A percentile compares a stretch with the other conserved stretches of the same genome.
phyloP scores from a whole-genome alignment of 2,797 vertebrate species.

The Megalops cyprinoides region DNA sequence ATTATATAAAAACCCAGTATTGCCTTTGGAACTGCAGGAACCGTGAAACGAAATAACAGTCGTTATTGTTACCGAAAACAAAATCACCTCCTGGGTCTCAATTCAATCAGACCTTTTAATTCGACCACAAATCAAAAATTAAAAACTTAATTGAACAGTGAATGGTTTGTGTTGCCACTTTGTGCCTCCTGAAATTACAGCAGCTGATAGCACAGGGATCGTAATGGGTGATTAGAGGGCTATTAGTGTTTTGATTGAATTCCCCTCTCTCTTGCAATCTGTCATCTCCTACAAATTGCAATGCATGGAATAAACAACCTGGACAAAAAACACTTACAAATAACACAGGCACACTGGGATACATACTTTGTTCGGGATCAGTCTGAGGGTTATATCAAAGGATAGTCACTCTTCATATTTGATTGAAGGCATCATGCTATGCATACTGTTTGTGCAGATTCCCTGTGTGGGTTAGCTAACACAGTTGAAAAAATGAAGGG shows the following conservation, averaged over 20 bases:
- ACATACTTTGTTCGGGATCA: neutral
- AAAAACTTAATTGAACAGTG: conserved; percentile 44
- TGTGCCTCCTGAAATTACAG: conserved; percentile 52
- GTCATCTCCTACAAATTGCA: conserved; percentile 14
- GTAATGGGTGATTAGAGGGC: conserved; percentile 2
- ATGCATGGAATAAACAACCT: neutral
- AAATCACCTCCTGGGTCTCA: neutral
- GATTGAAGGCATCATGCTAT: neutral
- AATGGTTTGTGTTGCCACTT: conserved; percentile 65
- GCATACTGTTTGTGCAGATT: neutral
- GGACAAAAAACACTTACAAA: neutral
- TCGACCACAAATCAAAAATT: conserved; percentile 16
- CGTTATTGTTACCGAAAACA: neutral
- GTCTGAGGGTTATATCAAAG: too few relatives aligned
- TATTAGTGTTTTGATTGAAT: conserved; percentile 16
- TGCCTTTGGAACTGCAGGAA: neutral
- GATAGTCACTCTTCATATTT: too few relatives aligned
- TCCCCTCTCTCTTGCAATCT: neutral
- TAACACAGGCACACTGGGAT: neutral
- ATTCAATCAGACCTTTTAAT: conserved; percentile 11
- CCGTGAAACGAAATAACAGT: neutral
- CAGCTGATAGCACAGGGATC: conserved; percentile 53
- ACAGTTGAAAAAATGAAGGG: too few relatives aligned
- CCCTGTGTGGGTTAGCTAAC: neutral
- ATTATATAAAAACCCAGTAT: neutral